Percentiles rank a stretch among this genome's conserved stretches.
Conservation (phyloP, 2,113 vertebrate genomes). For the Dissostichus mawsoni region DNA sequence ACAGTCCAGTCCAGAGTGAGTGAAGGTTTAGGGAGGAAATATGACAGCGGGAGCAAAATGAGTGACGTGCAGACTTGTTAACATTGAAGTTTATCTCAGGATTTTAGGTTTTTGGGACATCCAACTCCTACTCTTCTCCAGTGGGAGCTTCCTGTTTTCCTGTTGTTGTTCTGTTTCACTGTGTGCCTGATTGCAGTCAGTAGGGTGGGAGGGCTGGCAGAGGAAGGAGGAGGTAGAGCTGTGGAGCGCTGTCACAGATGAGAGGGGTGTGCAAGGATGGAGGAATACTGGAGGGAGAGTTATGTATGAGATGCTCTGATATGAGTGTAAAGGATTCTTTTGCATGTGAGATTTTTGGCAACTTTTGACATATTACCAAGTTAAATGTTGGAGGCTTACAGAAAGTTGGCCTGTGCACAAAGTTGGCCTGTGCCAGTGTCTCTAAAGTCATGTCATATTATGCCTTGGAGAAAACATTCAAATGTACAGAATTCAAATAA, state of each 20-base stretch:
- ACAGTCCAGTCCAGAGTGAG: constrained; percentile 90
- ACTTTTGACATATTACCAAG: constrained; percentile 1
- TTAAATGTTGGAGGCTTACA: not conserved
- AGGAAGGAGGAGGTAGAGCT: not conserved
- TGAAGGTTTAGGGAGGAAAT: not conserved
- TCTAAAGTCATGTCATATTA: not conserved
- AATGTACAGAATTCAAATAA: constrained; percentile 10
- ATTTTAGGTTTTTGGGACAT: constrained; percentile 57
- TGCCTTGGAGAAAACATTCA: constrained; percentile 25
- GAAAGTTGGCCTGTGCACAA: constrained; percentile 3
- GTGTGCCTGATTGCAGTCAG: constrained; percentile 40
- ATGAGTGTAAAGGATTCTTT: constrained; percentile 2
- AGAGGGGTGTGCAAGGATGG: constrained; percentile 19
- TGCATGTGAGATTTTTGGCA: constrained; percentile 23
- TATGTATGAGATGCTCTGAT: constrained; percentile 33
- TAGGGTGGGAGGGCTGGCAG: constrained; percentile 17
- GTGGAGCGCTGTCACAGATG: constrained; percentile 20
- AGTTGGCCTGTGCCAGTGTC: constrained; percentile 1
- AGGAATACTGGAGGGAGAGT: constrained; percentile 11
- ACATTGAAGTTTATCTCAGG: constrained; percentile 18
- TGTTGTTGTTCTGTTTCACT: constrained; percentile 42
- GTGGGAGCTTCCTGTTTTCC: constrained; percentile 49
- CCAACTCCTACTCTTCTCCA: constrained; percentile 18
- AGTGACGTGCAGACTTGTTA: not conserved
- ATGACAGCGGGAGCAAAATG: not conserved